Percentiles rank a stretch among this genome's conserved stretches.
These are phyloP conservation scores for Anoura caudifer DNA, from an alignment of 2,113 vertebrate genomes.

Conservation along the genomic window DNA sequence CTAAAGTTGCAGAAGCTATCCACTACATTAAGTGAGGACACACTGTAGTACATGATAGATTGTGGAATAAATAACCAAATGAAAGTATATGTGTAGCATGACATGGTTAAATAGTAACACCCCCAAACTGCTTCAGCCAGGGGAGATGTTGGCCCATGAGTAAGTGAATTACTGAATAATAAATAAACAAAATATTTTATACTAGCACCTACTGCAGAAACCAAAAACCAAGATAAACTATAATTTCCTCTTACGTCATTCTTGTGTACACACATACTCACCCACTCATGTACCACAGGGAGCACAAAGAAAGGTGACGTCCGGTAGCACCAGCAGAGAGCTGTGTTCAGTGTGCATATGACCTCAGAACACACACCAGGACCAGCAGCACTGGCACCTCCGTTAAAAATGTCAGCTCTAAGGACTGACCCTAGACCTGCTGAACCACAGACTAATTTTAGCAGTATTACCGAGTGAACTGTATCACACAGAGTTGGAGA, in stretches of 20 bases:
- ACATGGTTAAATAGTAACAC: background rate
- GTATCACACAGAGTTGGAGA: background rate
- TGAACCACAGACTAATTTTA: background rate
- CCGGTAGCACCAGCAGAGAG: background rate
- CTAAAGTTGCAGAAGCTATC: background rate
- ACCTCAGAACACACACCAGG: background rate
- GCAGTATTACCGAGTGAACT: background rate
- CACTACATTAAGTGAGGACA: background rate
- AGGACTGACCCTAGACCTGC: background rate
- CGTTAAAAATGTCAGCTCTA: background rate
- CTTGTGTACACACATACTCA: background rate
- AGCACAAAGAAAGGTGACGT: background rate
- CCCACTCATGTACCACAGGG: background rate
- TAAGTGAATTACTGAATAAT: background rate
- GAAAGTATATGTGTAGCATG: background rate
- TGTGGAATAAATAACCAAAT: background rate
- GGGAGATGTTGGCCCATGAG: background rate
- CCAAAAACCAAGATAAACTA: background rate
- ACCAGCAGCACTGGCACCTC: background rate
- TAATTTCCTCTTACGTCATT: background rate
- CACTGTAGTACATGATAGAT: background rate
- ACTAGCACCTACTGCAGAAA: background rate
- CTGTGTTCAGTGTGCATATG: background rate
- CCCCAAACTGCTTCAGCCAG: background rate
- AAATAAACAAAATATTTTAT: background rate